Evolutionary conservation across 2,888 invertebrate genomes (phyloP).

Genomic region (Cremastobaeus sp.): DNA sequence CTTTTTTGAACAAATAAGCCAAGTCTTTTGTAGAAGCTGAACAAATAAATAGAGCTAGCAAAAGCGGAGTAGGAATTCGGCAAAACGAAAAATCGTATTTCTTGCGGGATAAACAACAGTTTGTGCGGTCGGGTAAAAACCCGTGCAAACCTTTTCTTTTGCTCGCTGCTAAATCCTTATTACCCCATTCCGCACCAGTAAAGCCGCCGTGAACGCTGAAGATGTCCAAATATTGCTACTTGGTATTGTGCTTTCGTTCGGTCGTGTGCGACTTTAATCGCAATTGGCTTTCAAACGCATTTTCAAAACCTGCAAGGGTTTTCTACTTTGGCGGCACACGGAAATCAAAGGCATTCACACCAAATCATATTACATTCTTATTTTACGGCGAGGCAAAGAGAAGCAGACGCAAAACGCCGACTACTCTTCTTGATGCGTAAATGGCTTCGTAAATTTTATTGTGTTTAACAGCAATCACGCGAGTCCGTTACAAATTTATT

Average conservation of each 20-base stretch:
- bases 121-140: slow-evolving; percentile 11
- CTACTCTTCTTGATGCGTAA: no score
- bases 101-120: slow-evolving; percentile 41
- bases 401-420: no score
- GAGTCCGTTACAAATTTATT: no score
- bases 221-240: slow-evolving; percentile 55
- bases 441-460: no score
- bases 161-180: slow-evolving; percentile 40
- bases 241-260: slow-evolving; percentile 34
- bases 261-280: slow-evolving; percentile 40
- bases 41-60: slow-evolving; percentile 48
- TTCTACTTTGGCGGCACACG: slow-evolving; percentile 12
- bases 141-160: slow-evolving; percentile 44
- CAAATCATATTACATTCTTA: slow-evolving; percentile 47
- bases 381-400: no score
- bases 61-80: slow-evolving; percentile 3
- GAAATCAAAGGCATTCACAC: slow-evolving; percentile 22
- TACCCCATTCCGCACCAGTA: slow-evolving; percentile 27
- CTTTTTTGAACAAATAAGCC: slow-evolving; percentile 44
- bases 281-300: slow-evolving; percentile 35
- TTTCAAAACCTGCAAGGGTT: not conserved
- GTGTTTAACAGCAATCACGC: no score
- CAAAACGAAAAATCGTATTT: slow-evolving; percentile 28
- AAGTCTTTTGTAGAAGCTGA: slow-evolving; percentile 33
- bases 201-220: slow-evolving; percentile 20